A percentile compares a stretch with the other conserved stretches of the same genome.
phyloP scores from a whole-genome alignment of 2,797 vertebrate species.

The Philypnodon macrostomus region DNA sequence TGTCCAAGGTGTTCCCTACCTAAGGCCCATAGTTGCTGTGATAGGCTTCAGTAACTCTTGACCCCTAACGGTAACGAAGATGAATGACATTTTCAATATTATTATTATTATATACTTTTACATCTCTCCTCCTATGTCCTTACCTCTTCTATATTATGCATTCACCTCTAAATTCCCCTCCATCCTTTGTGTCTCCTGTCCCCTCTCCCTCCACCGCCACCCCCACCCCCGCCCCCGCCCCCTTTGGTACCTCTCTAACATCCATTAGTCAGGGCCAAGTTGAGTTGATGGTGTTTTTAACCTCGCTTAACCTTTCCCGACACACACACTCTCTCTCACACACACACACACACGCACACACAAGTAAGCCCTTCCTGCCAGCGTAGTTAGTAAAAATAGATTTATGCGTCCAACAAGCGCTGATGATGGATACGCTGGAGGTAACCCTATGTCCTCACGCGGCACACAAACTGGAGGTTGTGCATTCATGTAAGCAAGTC shows the following conservation, averaged over 20 bases:
- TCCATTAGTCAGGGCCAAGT: conserved; percentile 77
- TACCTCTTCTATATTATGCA: conserved; percentile 33
- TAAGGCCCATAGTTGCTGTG: too few relatives aligned
- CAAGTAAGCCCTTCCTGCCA: conserved; percentile 43
- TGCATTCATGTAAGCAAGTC: conserved; percentile 9
- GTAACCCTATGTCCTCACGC: conserved; percentile 62
- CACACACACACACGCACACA: conserved; percentile 12
- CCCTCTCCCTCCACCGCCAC: conserved; percentile 38
- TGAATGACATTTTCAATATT: too few relatives aligned
- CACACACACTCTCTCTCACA: conserved; percentile 11
- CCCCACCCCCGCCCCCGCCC: conserved; percentile 40
- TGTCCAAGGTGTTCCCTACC: too few relatives aligned
- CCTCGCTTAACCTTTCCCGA: conserved; percentile 68
- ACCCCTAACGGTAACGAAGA: too few relatives aligned
- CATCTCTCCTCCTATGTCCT: conserved; percentile 1
- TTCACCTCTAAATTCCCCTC: conserved; percentile 59
- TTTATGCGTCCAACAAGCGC: conserved; percentile 63
- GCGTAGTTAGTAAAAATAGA: conserved; percentile 72
- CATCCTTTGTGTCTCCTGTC: conserved; percentile 45
- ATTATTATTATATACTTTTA: too few relatives aligned
- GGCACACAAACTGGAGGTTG: conserved; percentile 18
- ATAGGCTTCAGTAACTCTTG: too few relatives aligned
- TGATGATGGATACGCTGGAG: conserved; percentile 72
- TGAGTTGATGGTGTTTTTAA: conserved; percentile 78
- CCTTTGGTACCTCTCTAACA: conserved; percentile 58